Evolutionary conservation across 2,888 invertebrate genomes (phyloP).

Genomic region (Syrista parreyssii): DNA sequence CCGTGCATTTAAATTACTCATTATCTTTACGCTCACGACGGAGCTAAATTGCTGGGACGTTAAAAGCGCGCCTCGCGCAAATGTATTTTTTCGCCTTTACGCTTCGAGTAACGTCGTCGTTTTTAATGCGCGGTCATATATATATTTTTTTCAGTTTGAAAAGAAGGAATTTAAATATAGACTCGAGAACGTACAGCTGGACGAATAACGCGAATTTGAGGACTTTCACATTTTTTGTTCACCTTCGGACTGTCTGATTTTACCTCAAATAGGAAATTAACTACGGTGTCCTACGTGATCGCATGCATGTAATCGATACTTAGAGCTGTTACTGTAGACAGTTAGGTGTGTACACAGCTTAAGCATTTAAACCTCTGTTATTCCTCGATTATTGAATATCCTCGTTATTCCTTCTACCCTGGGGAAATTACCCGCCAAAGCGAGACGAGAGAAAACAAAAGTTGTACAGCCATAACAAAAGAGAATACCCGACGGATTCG

Average conservation of each 20-base stretch:
- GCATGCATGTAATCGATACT: neutral
- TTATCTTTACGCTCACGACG: slow-evolving; percentile 27
- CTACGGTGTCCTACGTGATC: neutral
- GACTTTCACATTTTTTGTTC: neutral
- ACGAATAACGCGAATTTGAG: neutral
- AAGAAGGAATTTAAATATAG: neutral
- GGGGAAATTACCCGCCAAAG: neutral
- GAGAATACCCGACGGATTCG: neutral
- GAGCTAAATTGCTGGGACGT: slow-evolving; percentile 2
- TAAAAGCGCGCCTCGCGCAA: neutral
- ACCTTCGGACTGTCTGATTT: neutral
- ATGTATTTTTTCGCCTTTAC: neutral
- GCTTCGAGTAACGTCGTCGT: neutral
- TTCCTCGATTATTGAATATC: neutral
- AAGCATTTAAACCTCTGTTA: neutral
- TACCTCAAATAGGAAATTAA: neutral
- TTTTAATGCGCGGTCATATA: neutral
- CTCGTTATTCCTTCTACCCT: neutral
- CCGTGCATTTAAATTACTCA: slow-evolving; percentile 20
- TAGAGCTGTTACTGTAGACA: neutral
- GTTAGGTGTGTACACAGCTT: neutral
- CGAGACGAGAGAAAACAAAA: neutral
- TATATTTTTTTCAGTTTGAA: neutral
- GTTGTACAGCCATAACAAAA: neutral
- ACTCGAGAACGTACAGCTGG: neutral